A percentile compares a stretch with the other conserved stretches of the same genome.
Conservation (phyloP, 1,140 invertebrate genomes). For the Brachionus koreanus region DNA sequence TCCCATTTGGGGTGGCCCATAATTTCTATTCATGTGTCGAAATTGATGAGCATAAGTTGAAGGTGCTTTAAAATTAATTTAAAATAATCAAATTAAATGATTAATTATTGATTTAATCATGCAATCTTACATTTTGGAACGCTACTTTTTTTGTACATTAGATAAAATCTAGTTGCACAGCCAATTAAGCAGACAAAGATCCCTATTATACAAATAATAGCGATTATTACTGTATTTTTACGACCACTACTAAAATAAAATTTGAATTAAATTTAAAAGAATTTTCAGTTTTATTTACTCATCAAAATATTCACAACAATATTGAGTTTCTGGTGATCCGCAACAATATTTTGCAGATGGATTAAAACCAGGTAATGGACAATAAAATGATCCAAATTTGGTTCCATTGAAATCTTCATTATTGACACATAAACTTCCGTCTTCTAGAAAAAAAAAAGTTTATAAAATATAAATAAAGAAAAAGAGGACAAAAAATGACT, state of each 20-base stretch:
- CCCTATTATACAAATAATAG: background rate
- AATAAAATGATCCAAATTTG: slow-evolving; percentile 34
- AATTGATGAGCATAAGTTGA: background rate
- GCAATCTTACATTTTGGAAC: background rate
- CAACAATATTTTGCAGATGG: slow-evolving; percentile 28
- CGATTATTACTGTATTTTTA: background rate
- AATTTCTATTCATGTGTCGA: background rate
- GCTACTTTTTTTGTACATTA: background rate
- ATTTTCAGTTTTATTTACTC: background rate
- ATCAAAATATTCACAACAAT: slow-evolving; percentile 41
- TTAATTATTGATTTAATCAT: no score
- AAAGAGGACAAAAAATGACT: background rate
- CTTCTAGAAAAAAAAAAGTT: background rate
- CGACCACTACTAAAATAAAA: background rate
- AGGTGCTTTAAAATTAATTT: no score
- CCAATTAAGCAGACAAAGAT: background rate
- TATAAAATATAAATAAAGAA: background rate
- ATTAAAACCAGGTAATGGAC: slow-evolving; percentile 37
- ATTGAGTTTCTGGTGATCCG: slow-evolving; percentile 16
- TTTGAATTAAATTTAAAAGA: background rate
- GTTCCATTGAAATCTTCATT: slow-evolving; percentile 45
- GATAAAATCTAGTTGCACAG: background rate
- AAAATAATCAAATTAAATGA: no score
- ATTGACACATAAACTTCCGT: slow-evolving; percentile 19
- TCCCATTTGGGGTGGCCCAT: background rate